A percentile compares a stretch with the other conserved stretches of the same genome.
Evolutionary conservation across 2,888 invertebrate species (phyloP).

Genomic region (Nemotelus nigrinus): DNA sequence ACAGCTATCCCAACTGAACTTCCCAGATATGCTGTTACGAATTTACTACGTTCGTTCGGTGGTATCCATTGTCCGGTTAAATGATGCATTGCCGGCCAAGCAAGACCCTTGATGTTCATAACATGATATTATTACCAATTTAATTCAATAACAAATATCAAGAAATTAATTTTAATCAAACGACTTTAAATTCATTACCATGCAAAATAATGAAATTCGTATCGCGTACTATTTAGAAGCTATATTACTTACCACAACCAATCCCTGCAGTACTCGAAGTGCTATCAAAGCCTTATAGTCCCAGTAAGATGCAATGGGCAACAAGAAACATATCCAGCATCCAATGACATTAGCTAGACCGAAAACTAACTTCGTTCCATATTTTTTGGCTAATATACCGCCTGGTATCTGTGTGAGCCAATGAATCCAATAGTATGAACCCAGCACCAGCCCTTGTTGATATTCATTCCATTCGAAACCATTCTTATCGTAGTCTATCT

Average conservation of each 20-base stretch:
- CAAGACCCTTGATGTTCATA: conserved; percentile 67
- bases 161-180: background rate
- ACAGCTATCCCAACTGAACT: conserved; percentile 74
- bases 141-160: background rate
- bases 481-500: conserved; percentile 57
- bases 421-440: conserved; percentile 79
- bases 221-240: too few species aligned
- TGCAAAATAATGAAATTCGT: too few species aligned
- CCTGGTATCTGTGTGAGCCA: conserved; percentile 79
- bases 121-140: conserved; percentile 8
- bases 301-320: conserved; percentile 72
- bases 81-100: conserved; percentile 82
- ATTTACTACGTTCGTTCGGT: conserved; percentile 79
- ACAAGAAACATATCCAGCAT: conserved; percentile 72
- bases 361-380: conserved; percentile 77
- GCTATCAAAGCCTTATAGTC: conserved; percentile 69
- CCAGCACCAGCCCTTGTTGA: conserved; percentile 72
- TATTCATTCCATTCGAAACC: conserved; percentile 73
- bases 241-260: conserved; percentile 70
- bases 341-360: conserved; percentile 74
- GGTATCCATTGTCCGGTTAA: conserved; percentile 86
- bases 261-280: conserved; percentile 74
- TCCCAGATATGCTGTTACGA: conserved; percentile 72
- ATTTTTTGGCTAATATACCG: conserved; percentile 73
- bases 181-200: too few species aligned